These are phyloP conservation scores for Syritta pipiens DNA, from an alignment of 2,888 invertebrate species.

Conservation along the genomic window DNA sequence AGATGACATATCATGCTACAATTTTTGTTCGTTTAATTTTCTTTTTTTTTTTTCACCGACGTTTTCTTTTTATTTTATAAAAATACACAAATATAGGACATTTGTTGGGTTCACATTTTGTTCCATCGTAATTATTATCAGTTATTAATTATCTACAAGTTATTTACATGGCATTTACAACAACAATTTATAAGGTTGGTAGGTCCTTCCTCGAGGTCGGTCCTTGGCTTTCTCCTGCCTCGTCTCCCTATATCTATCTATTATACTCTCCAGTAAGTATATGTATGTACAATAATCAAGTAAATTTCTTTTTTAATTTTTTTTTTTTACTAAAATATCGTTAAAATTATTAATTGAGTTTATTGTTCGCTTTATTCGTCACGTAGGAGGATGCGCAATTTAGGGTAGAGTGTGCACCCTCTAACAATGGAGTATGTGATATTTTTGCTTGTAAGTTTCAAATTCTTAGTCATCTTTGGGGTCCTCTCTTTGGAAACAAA, in stretches of 20 bases:
- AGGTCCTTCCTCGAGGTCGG: constrained; percentile 64
- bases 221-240: constrained; percentile 28
- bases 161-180: constrained; percentile 69
- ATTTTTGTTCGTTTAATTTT: constrained; percentile 50
- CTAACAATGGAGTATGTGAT: constrained; percentile 50
- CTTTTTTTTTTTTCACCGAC: constrained; percentile 55
- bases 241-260: background rate
- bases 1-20: constrained; percentile 57
- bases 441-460: constrained; percentile 24
- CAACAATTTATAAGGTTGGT: constrained; percentile 54
- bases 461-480: constrained; percentile 21
- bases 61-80: constrained; percentile 61
- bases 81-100: constrained; percentile 69
- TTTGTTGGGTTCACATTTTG: constrained; percentile 67
- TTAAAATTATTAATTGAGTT: constrained; percentile 70
- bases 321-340: constrained; percentile 74
- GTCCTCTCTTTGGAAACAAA: constrained; percentile 35
- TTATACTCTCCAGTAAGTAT: constrained; percentile 16
- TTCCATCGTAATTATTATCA: constrained; percentile 60
- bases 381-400: constrained; percentile 29
- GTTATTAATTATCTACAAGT: constrained; percentile 65
- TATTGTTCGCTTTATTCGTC: constrained; percentile 70
- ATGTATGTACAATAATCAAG: constrained; percentile 60
- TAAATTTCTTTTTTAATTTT: constrained; percentile 50
- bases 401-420: constrained; percentile 6